These are phyloP conservation scores for Archips crataeganus DNA, from an alignment of 2,888 invertebrate genomes.

Conservation along the genomic window DNA sequence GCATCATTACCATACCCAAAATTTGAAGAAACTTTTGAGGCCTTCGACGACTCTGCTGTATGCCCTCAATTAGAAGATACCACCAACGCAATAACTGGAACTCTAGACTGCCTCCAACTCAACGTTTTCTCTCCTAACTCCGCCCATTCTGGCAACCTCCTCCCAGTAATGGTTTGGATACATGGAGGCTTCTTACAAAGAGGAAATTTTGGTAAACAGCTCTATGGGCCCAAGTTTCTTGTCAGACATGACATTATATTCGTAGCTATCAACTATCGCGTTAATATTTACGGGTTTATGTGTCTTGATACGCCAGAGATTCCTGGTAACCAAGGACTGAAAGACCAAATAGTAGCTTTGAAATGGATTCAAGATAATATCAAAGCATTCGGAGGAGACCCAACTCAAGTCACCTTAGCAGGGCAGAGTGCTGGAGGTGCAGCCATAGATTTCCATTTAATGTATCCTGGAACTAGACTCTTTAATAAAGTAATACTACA, in stretches of 20 bases:
- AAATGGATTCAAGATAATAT: constrained; percentile 46
- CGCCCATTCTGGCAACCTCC: constrained; percentile 34
- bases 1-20: constrained; percentile 51
- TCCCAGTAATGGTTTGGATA: constrained; percentile 43
- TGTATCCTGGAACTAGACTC: constrained; percentile 35
- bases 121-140: constrained; percentile 68
- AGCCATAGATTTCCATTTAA: constrained; percentile 44
- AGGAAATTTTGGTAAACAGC: constrained; percentile 19
- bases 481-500: constrained; percentile 41
- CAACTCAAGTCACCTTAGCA: constrained; percentile 36
- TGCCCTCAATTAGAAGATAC: constrained; percentile 60
- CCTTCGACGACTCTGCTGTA: constrained; percentile 56
- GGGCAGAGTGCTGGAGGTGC: constrained; percentile 44
- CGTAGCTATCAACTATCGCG: constrained; percentile 43
- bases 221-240: constrained; percentile 29
- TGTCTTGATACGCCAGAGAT: constrained; percentile 42
- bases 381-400: constrained; percentile 43
- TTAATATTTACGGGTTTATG: constrained; percentile 45
- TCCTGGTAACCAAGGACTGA: constrained; percentile 56
- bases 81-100: constrained; percentile 58
- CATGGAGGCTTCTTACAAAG: constrained; percentile 40
- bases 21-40: constrained; percentile 58
- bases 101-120: constrained; percentile 84
- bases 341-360: constrained; percentile 44
- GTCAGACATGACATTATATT: constrained; percentile 43